Evolutionary conservation across 2,888 invertebrate genomes (phyloP), one percentile per base, ranked within the genome.

Genomic region (Caenorhabditis becei): DNA sequence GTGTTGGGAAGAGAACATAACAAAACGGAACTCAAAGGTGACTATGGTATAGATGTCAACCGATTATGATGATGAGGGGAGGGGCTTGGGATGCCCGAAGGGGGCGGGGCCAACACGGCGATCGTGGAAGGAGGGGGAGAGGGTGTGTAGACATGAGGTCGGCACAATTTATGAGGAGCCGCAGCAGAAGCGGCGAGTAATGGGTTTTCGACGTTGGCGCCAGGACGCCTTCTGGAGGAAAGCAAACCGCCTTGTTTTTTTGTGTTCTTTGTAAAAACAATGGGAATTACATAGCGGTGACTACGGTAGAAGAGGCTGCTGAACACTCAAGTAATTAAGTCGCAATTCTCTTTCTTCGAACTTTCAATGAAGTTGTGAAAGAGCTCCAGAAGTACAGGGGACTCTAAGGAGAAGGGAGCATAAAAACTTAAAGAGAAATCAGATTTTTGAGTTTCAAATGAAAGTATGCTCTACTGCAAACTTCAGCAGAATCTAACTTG

Each of bases 71-170:
- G 67, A 69, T 58, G 61, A 62, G 37, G 54, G 62, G 53, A 56
- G 41, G 51, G 62, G 32, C 32, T 16, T 2, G 16, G 51, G 14
- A 14, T 18, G 49, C 11, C 4, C 3, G 14, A 51, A 41, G 41
- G 44, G 71, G 71, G 71, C 63, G 71, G 71, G 26, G 56, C 56
- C n/a, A 41, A 51, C 26, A n/a, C 16, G 18, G 23, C 23, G 62
- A 26, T 20, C 41, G 62, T 5, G 20, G 58, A 37, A 2, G 47
- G 28, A 20, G 23, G 2, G 26, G 37, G 23, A 35, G 54, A 28
- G 44, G 53, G 72, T 44, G 56, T 72, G 72, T 72, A 72, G 72
- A 72, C 72, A 72, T 63, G 72, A 72, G 72, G 72, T 72, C 72
- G 72, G 56, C 62, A 56, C 72, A 72, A 72, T 72, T 72, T 72